Conservation (phyloP, 2,113 vertebrate genomes). For the Theristicus caerulescens region DNA sequence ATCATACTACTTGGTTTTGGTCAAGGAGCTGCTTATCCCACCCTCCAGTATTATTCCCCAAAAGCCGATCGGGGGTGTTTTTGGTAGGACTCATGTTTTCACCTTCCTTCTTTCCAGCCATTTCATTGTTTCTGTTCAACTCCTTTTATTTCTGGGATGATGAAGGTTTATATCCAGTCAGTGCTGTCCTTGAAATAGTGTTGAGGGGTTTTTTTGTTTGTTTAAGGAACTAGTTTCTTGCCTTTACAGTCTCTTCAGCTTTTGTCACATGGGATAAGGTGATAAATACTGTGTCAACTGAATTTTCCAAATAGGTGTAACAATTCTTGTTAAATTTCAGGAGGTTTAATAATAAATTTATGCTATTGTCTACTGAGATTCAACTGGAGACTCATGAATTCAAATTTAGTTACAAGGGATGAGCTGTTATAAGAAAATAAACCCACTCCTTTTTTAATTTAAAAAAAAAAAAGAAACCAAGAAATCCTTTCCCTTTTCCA, state of each 20-base stretch:
- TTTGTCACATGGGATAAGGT: not conserved
- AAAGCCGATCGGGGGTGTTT: not conserved
- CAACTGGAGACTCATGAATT: not conserved
- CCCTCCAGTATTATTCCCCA: not conserved
- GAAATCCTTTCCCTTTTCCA: not conserved
- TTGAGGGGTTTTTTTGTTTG: not conserved
- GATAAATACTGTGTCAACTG: not conserved
- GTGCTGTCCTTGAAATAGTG: not conserved
- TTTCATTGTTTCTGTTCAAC: not conserved
- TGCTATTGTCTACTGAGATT: not conserved
- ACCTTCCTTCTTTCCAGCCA: not conserved
- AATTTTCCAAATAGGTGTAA: not conserved
- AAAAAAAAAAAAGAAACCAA: not conserved
- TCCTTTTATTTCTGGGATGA: not conserved
- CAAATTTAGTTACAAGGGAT: not conserved
- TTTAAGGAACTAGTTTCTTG: not conserved
- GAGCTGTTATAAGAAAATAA: not conserved
- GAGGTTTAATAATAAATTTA: not conserved
- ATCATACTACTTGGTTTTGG: not conserved
- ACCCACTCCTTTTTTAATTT: not conserved
- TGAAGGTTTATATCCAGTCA: not conserved
- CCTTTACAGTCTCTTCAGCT: not conserved
- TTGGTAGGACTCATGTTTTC: not conserved
- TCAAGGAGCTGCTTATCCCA: not conserved
- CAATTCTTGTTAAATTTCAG: not conserved